Evolutionary conservation across 2,113 vertebrate genomes (phyloP).

Genomic region (Morone saxatilis): DNA sequence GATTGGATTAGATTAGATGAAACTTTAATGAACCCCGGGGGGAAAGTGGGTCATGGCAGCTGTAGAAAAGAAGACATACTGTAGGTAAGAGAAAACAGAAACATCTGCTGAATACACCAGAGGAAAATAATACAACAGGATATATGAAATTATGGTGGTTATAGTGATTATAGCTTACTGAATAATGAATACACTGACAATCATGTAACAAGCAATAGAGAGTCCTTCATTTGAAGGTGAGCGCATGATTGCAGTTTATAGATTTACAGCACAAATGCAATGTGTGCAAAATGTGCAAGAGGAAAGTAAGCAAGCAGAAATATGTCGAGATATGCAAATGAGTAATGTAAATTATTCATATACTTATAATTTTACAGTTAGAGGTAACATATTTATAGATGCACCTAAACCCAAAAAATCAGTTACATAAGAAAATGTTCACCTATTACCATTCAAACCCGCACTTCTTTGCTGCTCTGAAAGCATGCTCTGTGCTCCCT

Average conservation of each 20-base stretch:
- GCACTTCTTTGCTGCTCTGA: background rate
- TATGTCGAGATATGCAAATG: slow-evolving; percentile 33
- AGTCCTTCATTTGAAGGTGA: slow-evolving; percentile 9
- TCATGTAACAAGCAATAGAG: background rate
- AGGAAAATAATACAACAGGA: slow-evolving; percentile 19
- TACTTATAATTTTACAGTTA: slow-evolving; percentile 31
- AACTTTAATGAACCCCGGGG: slow-evolving; percentile 75
- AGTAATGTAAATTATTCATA: slow-evolving; percentile 34
- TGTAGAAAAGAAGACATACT: slow-evolving; percentile 42
- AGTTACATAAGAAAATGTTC: slow-evolving; percentile 38
- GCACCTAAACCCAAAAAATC: slow-evolving; percentile 6
- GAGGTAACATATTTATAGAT: slow-evolving; percentile 21
- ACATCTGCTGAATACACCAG: slow-evolving; percentile 22
- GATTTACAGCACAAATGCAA: slow-evolving; percentile 34
- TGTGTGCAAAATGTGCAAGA: slow-evolving; percentile 21
- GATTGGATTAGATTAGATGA: slow-evolving; percentile 61
- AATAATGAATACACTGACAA: background rate
- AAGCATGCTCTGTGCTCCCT: background rate
- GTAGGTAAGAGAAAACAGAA: slow-evolving; percentile 57
- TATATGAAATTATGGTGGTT: background rate
- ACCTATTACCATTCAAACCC: slow-evolving; percentile 30
- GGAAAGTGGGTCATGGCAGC: slow-evolving; percentile 73
- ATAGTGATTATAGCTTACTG: background rate
- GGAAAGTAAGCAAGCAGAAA: slow-evolving; percentile 11
- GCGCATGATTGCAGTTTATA: slow-evolving; percentile 1